Base-by-base conservation (phyloP, 1,140 invertebrate genomes). In the Cheumatopsyche charites region DNA sequence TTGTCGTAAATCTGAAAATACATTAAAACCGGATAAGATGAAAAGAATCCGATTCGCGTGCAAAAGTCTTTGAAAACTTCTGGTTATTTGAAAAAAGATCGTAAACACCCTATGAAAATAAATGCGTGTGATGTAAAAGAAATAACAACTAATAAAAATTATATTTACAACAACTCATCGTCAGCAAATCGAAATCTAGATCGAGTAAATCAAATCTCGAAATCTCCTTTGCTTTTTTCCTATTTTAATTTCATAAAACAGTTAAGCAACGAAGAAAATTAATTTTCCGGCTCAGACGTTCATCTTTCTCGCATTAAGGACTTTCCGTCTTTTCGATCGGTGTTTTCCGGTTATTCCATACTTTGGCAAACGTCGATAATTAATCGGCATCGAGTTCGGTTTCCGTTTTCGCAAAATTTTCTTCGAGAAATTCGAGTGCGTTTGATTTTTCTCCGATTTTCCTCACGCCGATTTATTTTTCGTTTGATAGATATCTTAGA, bases 401-500 rank as follows among this genome's bases (percentile, higher is more conserved):
- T 52, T 15, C 7, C 19, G 9, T 36, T 36, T 36, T 36, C 29
- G 29, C 3, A 36, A 9, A 36, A 36, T 36, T 36, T 36, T 36
- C 29, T 36, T 36, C 9, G 29, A 9, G 3, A 36, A 36, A 36
- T n/a, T n/a, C 29, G 29, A 13, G 23, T 61, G 19, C 11, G 17
- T 61, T 15, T 6, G 55, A 61, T 61, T 13, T 12, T 25, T 12
- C 55, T 21, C 11, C 12, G 55, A 61, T 61, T 61, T 61, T 61
- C 55, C 23, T 21, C 23, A 25, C 23, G 4, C 36, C 17, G 19
- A 17, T 66, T 42, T 23, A 66, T 66, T 66, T 65, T 66, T 66
- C 63, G 17, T 47, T 47, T 42, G 43, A 47, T 45, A 66, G 63
- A 66, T 47, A 66, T 66, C 21, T 26, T 43, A 42, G 63, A 13